Evolutionary conservation across 37 sponge, comb jelly and placozoan genomes (phyloP), one percentile per base, ranked within the genome.

Genomic region (Halisarca cf. caerulea): DNA sequence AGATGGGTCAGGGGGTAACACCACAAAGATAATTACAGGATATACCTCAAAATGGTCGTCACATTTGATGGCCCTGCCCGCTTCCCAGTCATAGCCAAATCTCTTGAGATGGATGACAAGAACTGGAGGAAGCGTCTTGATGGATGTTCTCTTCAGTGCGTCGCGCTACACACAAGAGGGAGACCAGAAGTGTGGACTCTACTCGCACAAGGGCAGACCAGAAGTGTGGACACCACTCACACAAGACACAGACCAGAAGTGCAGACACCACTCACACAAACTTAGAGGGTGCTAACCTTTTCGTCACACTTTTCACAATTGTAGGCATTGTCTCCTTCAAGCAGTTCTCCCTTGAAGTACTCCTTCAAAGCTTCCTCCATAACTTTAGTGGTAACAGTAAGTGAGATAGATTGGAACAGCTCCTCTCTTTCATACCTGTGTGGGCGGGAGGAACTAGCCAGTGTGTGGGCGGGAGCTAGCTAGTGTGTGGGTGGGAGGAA

Each of bases 311-410:
- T 87, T 80, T 95, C 98, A 85, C 98, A 97, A 58, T 90, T 57
- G 88, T 97, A 97, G n/a, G 94, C 93, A 59, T 97, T 97, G 77
- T 97, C 98, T 24, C 92, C 94, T 83, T 97, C 95, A 61, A 97
- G 83, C 88, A 82, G 43, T 43, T 97, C 98, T 23, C 98, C 98
- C 80, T 95, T 94, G 51, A 97, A 93, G 85, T 89, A 95, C 87
- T 95, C 94, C 85, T 97, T 90, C 45, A 97, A 85, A 40, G 88
- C 61, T 58, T 97, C 98, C 37, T 91, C 79, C 68, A 97, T 69
- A 15, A 61, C 74, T 57, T 84, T 84, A n/a, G 88, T 80, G 14
- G 84, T 86, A 36, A 95, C 88, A 8, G 92, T 81, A 14, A 97
- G 82, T 39, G 77, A 71, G 66, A 97, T 85, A 6, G 91, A 93